Conservation (phyloP, 2,797 vertebrate species). For the Decapterus maruadsi region DNA sequence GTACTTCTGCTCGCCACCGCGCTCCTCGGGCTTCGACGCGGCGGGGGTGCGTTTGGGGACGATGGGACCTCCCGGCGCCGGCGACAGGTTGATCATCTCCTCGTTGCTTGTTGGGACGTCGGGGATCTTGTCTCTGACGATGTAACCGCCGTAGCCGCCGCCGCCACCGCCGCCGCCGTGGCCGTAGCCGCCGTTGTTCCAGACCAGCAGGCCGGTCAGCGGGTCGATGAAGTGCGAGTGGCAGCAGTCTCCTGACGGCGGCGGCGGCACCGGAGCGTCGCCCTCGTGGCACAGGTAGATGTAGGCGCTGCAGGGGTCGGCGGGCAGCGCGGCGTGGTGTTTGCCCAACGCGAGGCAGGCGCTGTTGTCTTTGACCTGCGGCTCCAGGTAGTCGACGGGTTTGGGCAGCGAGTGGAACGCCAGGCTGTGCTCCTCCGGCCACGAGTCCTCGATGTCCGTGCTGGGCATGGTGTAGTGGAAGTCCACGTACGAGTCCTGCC, state of each 20-base stretch:
- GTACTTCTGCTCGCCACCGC: constrained; percentile 59
- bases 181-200: constrained; percentile 78
- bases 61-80: constrained; percentile 78
- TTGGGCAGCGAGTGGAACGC: constrained; percentile 79
- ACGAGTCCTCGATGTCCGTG: constrained; percentile 86
- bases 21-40: constrained; percentile 54
- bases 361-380: constrained; percentile 78
- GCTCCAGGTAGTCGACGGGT: constrained; percentile 78
- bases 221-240: constrained; percentile 86
- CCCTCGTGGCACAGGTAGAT: constrained; percentile 83
- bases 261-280: constrained; percentile 67
- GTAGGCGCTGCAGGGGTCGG: constrained; percentile 72
- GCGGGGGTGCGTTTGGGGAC: constrained; percentile 66
- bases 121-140: constrained; percentile 73
- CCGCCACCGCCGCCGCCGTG: constrained; percentile 68
- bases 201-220: constrained; percentile 83
- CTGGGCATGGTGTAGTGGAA: constrained; percentile 88
- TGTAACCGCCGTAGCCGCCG: constrained; percentile 72
- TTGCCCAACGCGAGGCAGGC: constrained; percentile 80
- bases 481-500: constrained; percentile 74
- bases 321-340: constrained; percentile 34
- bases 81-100: constrained; percentile 78
- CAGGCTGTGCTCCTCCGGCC: constrained; percentile 81
- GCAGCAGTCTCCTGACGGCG: constrained; percentile 73
- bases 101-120: constrained; percentile 67